These are phyloP conservation scores for Mya arenaria DNA, from an alignment of 1,140 invertebrate species.

Conservation along the genomic window DNA sequence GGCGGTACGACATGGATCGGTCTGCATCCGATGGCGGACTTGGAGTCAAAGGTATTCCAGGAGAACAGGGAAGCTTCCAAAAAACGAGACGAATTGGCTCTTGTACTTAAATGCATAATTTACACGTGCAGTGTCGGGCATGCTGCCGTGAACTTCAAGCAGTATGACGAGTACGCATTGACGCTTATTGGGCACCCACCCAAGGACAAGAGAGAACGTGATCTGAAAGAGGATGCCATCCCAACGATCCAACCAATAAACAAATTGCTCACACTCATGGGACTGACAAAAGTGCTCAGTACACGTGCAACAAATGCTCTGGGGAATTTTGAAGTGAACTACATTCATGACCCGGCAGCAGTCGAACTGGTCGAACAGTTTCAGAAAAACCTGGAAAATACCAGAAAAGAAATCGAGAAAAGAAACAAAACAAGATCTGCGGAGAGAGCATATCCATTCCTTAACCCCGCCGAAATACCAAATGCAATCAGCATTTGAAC, in stretches of 20 bases:
- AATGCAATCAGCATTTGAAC: constrained; percentile 34
- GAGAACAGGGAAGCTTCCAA: constrained; percentile 63
- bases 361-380: constrained; percentile 70
- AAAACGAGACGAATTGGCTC: constrained; percentile 73
- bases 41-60: constrained; percentile 62
- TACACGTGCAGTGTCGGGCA: constrained; percentile 80
- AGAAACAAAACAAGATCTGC: constrained; percentile 11
- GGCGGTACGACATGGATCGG: constrained; percentile 30
- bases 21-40: constrained; percentile 8
- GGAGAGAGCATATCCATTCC: constrained; percentile 22
- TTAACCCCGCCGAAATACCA: constrained; percentile 25
- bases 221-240: constrained; percentile 72
- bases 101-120: constrained; percentile 77
- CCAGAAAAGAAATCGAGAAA: constrained; percentile 7
- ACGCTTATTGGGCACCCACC: constrained; percentile 77
- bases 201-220: constrained; percentile 66
- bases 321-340: constrained; percentile 80
- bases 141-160: constrained; percentile 80
- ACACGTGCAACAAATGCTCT: constrained; percentile 76
- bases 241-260: constrained; percentile 74
- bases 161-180: constrained; percentile 78
- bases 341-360: constrained; percentile 77
- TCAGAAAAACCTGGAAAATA: constrained; percentile 17
- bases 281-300: constrained; percentile 79
- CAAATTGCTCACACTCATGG: constrained; percentile 77